phyloP scores from a whole-genome alignment of 2,888 invertebrate genomes.

The Neria commutata region DNA sequence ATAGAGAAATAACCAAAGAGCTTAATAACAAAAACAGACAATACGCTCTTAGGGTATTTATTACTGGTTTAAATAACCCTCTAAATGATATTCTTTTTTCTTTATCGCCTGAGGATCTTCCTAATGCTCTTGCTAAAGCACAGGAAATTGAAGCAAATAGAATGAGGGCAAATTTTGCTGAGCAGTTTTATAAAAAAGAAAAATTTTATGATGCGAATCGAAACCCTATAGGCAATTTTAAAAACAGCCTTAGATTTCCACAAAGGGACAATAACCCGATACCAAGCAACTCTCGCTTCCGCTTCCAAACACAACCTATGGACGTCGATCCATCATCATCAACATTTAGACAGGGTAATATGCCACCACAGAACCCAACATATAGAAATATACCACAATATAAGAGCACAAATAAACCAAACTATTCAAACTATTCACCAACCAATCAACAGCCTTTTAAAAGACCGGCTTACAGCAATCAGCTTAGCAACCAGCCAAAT shows the following conservation, averaged over 20 bases:
- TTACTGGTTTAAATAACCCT: constrained; percentile 12
- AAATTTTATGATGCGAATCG: neutral
- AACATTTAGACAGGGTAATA: too few relatives aligned
- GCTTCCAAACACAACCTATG: too few relatives aligned
- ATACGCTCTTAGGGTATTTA: constrained; percentile 15
- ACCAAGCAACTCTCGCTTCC: too few relatives aligned
- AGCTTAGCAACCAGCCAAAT: too few relatives aligned
- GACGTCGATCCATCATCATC: too few relatives aligned
- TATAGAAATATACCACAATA: too few relatives aligned
- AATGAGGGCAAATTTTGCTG: constrained; percentile 13
- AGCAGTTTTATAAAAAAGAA: neutral
- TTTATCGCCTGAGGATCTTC: constrained; percentile 17
- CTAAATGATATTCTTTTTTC: constrained; percentile 20
- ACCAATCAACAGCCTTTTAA: too few relatives aligned
- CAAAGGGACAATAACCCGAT: too few relatives aligned
- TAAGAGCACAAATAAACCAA: too few relatives aligned
- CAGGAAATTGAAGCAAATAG: constrained; percentile 13
- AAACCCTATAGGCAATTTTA: neutral
- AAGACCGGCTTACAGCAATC: too few relatives aligned
- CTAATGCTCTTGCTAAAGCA: constrained; percentile 17
- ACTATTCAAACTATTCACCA: too few relatives aligned
- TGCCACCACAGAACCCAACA: too few relatives aligned
- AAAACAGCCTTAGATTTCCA: neutral
- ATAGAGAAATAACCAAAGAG: constrained; percentile 1
- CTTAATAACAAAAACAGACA: constrained; percentile 15